These are phyloP conservation scores for Crepidodera aurea DNA, from an alignment of 2,888 invertebrate genomes.

Conservation along the genomic window DNA sequence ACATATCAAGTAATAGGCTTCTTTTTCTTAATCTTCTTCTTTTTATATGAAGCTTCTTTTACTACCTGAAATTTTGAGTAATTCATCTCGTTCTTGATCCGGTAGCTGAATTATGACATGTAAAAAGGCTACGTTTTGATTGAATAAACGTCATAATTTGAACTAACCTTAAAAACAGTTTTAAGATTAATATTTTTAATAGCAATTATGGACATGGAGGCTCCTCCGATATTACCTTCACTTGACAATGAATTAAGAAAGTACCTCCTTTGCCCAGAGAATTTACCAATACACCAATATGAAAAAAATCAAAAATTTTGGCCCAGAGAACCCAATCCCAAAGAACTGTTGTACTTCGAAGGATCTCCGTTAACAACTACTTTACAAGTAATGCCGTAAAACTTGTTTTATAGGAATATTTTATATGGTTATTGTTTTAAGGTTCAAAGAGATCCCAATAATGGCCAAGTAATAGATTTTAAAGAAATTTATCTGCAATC, in stretches of 20 bases:
- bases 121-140: too few relatives aligned
- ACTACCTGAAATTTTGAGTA: too few relatives aligned
- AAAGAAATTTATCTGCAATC: conserved; percentile 67
- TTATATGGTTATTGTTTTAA: conserved; percentile 45
- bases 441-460: conserved; percentile 77
- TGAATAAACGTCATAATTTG: too few relatives aligned
- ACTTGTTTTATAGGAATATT: neutral
- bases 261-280: conserved; percentile 73
- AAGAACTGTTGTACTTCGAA: conserved; percentile 64
- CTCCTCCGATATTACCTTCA: conserved; percentile 63
- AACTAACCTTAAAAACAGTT: too few relatives aligned
- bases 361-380: conserved; percentile 64
- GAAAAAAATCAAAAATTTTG: conserved; percentile 74
- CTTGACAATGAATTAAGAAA: conserved; percentile 71
- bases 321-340: conserved; percentile 66
- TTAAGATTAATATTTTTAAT: too few relatives aligned
- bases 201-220: too few relatives aligned
- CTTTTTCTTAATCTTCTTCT: too few relatives aligned
- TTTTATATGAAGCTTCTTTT: too few relatives aligned
- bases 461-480: conserved; percentile 78
- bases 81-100: too few relatives aligned
- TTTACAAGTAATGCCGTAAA: conserved; percentile 60
- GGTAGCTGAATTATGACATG: too few relatives aligned
- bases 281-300: conserved; percentile 76
- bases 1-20: too few relatives aligned